phyloP scores from a whole-genome alignment of 2,888 invertebrate genomes.

The Oxyscelio sp. region DNA sequence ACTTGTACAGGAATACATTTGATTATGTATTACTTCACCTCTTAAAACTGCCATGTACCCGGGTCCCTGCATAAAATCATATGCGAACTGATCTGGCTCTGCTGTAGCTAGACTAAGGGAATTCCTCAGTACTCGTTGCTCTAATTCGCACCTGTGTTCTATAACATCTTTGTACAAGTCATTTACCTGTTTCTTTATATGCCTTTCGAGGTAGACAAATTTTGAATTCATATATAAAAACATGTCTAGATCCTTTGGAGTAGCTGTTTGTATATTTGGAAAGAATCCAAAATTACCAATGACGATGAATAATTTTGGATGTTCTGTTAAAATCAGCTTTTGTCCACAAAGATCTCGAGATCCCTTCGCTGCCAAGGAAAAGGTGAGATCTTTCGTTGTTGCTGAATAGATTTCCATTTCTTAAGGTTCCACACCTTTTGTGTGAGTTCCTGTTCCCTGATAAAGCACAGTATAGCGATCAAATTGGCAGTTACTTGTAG shows the following conservation, averaged over 20 bases:
- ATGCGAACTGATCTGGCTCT: constrained; percentile 77
- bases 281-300: too few species aligned
- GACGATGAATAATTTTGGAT: too few species aligned
- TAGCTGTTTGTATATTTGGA: too few species aligned
- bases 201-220: constrained; percentile 79
- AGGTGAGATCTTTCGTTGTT: too few species aligned
- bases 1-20: constrained; percentile 77
- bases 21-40: constrained; percentile 80
- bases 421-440: too few species aligned
- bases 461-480: not conserved
- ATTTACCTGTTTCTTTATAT: constrained; percentile 69
- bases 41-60: constrained; percentile 77
- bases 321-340: too few species aligned
- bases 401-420: too few species aligned
- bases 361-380: too few species aligned
- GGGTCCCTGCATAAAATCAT: constrained; percentile 71
- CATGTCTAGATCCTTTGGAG: constrained; percentile 70
- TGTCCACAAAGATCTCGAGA: too few species aligned
- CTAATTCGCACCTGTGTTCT: constrained; percentile 74
- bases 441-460: not conserved
- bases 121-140: constrained; percentile 77
- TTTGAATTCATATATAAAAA: constrained; percentile 76
- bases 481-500: not conserved
- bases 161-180: constrained; percentile 73
- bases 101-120: constrained; percentile 74